phyloP scores from a whole-genome alignment of 1,140 invertebrate genomes.

The Agrypnia vestita region DNA sequence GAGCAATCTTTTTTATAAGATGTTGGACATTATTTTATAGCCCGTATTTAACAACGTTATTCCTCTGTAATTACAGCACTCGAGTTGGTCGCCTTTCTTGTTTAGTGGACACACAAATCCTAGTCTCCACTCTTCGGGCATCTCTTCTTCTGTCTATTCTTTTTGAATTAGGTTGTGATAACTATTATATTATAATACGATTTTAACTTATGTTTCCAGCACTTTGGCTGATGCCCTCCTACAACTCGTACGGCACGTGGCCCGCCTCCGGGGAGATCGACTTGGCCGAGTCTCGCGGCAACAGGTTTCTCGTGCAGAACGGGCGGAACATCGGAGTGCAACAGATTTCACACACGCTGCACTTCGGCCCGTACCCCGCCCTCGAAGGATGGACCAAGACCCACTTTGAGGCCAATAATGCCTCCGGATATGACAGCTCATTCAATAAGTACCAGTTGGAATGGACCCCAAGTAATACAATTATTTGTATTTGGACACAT shows the following conservation, averaged over 20 bases:
- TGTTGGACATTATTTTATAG: too few species aligned
- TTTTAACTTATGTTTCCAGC: conserved; percentile 63
- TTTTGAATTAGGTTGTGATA: too few species aligned
- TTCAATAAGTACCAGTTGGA: conserved; percentile 73
- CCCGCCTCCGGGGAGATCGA: conserved; percentile 75
- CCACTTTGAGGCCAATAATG: conserved; percentile 69
- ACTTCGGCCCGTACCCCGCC: conserved; percentile 76
- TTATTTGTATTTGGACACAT: too few species aligned
- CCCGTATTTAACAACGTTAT: too few species aligned
- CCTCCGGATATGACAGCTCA: conserved; percentile 67
- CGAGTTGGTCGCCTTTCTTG: too few species aligned
- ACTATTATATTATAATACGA: background rate
- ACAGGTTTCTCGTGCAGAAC: conserved; percentile 69
- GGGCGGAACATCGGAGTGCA: conserved; percentile 76
- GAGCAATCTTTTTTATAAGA: too few species aligned
- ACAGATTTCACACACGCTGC: conserved; percentile 75
- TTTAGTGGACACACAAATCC: too few species aligned
- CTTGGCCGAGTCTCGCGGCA: conserved; percentile 75
- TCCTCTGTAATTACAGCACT: too few species aligned
- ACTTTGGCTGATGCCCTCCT: conserved; percentile 76
- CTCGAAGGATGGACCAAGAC: conserved; percentile 73
- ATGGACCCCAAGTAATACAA: conserved; percentile 70
- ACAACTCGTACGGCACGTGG: conserved; percentile 75
- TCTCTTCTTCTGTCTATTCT: too few species aligned
- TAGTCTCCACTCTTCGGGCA: too few species aligned